Conservation (phyloP, 2,888 invertebrate species). For the Agonopterix arenella region DNA sequence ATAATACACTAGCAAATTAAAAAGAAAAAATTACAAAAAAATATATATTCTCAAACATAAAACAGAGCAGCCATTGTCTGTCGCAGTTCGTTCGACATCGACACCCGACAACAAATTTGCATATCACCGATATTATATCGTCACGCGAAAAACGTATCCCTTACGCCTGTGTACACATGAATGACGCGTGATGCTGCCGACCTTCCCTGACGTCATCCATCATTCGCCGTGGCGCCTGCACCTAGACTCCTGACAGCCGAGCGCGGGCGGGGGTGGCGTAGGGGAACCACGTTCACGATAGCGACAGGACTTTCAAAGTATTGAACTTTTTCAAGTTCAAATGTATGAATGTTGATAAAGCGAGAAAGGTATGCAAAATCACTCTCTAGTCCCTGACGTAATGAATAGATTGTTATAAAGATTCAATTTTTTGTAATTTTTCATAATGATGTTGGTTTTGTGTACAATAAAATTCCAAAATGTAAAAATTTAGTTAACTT, state of each 20-base stretch:
- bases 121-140: conserved; percentile 77
- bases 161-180: conserved; percentile 77
- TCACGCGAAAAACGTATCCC: conserved; percentile 77
- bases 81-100: conserved; percentile 28
- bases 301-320: no score
- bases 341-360: no score
- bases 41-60: not conserved
- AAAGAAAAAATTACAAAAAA: not conserved
- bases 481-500: no score
- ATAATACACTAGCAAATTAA: no score
- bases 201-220: conserved; percentile 76
- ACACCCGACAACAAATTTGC: conserved; percentile 64
- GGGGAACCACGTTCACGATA: no score
- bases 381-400: no score
- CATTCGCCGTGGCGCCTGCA: conserved; percentile 76
- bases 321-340: no score
- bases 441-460: no score
- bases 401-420: no score
- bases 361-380: no score
- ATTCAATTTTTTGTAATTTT: no score
- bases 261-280: conserved; percentile 21
- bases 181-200: conserved; percentile 76
- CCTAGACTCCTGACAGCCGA: conserved; percentile 69
- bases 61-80: not conserved
- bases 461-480: no score